Percentiles rank a stretch among this genome's conserved stretches.
phyloP scores from a whole-genome alignment of 2,888 invertebrate species.

The Drosophila mayaguana region DNA sequence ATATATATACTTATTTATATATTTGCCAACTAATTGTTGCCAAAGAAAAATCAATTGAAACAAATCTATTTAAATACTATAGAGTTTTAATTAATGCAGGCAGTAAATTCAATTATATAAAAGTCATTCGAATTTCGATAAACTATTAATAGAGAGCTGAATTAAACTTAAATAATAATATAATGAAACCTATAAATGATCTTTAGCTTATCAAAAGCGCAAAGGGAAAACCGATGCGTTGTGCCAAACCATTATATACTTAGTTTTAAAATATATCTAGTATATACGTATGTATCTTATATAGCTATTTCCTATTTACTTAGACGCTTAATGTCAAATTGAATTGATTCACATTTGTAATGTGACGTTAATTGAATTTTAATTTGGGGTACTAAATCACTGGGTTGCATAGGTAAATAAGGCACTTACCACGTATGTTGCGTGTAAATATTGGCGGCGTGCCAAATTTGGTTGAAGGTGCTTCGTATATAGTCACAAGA shows the following conservation, averaged over 20 bases:
- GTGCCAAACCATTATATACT: slow-evolving; percentile 10
- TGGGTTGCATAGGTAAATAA: slow-evolving; percentile 52
- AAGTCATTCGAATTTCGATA: slow-evolving; percentile 44
- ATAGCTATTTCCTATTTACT: slow-evolving; percentile 49
- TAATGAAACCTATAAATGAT: slow-evolving; percentile 43
- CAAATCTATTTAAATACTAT: slow-evolving; percentile 65
- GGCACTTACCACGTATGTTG: slow-evolving; percentile 84
- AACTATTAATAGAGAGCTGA: slow-evolving; percentile 52
- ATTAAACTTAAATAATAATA: slow-evolving; percentile 39
- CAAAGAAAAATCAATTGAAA: slow-evolving; percentile 75
- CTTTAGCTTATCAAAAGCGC: slow-evolving; percentile 47
- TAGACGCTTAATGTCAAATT: slow-evolving; percentile 27
- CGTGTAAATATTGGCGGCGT: slow-evolving; percentile 85
- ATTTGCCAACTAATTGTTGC: slow-evolving; percentile 53
- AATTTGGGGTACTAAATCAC: slow-evolving; percentile 51
- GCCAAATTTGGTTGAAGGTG: slow-evolving; percentile 82
- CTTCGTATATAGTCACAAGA: slow-evolving; percentile 84
- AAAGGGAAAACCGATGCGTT: slow-evolving; percentile 1
- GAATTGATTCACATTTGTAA: slow-evolving; percentile 48
- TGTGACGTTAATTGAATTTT: slow-evolving; percentile 58
- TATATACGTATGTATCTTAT: slow-evolving; percentile 1
- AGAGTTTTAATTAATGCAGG: slow-evolving; percentile 63
- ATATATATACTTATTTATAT: slow-evolving; percentile 31
- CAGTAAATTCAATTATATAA: slow-evolving; percentile 73
- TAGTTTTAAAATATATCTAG: background rate